Base-by-base conservation (phyloP, 2,888 invertebrate genomes). In the Agriotes lineatus region DNA sequence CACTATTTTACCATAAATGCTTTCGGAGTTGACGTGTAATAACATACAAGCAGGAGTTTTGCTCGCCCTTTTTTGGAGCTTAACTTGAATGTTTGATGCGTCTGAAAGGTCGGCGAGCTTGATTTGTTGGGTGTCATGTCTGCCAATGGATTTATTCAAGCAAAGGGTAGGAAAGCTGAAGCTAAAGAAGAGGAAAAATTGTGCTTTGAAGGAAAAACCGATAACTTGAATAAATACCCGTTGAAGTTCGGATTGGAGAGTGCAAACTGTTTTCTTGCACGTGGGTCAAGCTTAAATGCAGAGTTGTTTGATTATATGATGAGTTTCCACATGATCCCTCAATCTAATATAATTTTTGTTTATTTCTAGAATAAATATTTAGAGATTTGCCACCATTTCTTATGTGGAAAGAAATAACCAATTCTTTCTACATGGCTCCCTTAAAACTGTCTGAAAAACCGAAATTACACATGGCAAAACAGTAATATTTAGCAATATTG, bases 401-500 rank as follows among this genome's bases (percentile, higher is more conserved):
- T n/a, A n/a, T n/a, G n/a, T n/a, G n/a, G n/a, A n/a, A n/a, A n/a
- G n/a, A n/a, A n/a, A n/a, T n/a, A n/a, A n/a, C n/a, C n/a, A n/a
- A n/a, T n/a, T n/a, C n/a, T n/a, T n/a, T n/a, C n/a, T n/a, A n/a
- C n/a, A n/a, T n/a, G n/a, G n/a, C n/a, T n/a, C n/a, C n/a, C n/a
- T n/a, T n/a, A n/a, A n/a, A n/a, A n/a, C n/a, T n/a, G n/a, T n/a
- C n/a, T n/a, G n/a, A n/a, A n/a, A n/a, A n/a, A n/a, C n/a, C n/a
- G n/a, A n/a, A n/a, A n/a, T n/a, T n/a, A n/a, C n/a, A n/a, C n/a
- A n/a, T n/a, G n/a, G 22, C 37, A 37, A 37, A 37, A 56, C 37
- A 56, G 19, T 30, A 45, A 62, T 42, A 25, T 30, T 62, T 62
- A 37, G 39, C 50, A 61, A 37, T 61, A 61, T 48, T 61, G 37